Percentiles rank a stretch among this genome's conserved stretches.
phyloP scores from a whole-genome alignment of 2,888 invertebrate genomes.

The Branchellion lobata region DNA sequence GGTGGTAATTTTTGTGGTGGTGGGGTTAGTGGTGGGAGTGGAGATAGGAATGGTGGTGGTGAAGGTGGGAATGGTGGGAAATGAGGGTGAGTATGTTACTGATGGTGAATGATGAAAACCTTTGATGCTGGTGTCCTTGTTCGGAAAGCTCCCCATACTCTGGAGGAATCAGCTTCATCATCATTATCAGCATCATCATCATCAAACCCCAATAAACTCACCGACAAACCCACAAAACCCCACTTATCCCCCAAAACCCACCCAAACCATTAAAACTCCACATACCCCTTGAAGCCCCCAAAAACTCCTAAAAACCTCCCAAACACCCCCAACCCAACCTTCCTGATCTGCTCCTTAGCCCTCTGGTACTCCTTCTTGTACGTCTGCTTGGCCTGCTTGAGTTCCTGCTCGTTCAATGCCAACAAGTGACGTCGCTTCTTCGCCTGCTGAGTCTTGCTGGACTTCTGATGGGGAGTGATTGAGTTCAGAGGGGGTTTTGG shows the following conservation, averaged over 20 bases:
- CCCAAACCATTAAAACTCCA: too few species aligned
- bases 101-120: background rate
- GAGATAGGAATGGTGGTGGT: too few species aligned
- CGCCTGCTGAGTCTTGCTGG: constrained; percentile 69
- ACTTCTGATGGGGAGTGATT: constrained; percentile 17
- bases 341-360: constrained; percentile 84
- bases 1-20: too few species aligned
- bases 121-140: background rate
- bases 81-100: background rate
- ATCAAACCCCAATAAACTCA: background rate
- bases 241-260: too few species aligned
- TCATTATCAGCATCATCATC: too few species aligned
- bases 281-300: too few species aligned
- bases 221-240: background rate
- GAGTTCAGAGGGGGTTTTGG: background rate
- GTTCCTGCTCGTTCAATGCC: constrained; percentile 82
- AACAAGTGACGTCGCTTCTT: constrained; percentile 88
- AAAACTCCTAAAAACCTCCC: too few species aligned
- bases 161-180: background rate
- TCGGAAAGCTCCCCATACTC: background rate
- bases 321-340: constrained; percentile 40
- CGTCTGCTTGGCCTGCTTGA: constrained; percentile 84
- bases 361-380: constrained; percentile 92
- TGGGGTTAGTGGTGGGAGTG: too few species aligned
- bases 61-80: background rate